phyloP scores from a whole-genome alignment of 2,888 invertebrate species.

The Unio delphinus region DNA sequence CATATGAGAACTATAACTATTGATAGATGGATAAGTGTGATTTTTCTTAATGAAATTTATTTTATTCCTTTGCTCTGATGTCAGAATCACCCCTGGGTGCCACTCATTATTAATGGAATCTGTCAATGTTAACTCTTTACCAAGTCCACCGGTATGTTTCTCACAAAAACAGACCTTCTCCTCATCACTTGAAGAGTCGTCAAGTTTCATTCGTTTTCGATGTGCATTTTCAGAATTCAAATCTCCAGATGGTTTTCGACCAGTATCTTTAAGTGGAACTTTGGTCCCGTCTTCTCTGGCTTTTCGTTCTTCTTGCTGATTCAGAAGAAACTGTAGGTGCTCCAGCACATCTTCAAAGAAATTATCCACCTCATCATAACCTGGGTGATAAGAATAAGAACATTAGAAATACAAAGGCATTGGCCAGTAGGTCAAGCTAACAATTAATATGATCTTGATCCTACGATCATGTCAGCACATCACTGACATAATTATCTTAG shows the following conservation, averaged over 20 bases:
- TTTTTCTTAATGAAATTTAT: too few species aligned
- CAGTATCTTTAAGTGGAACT: conserved; percentile 18
- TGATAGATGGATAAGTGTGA: too few species aligned
- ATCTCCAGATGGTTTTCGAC: conserved; percentile 29
- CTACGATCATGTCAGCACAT: background rate
- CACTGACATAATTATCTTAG: background rate
- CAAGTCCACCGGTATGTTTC: too few species aligned
- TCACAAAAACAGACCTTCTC: too few species aligned
- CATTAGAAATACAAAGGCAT: too few species aligned
- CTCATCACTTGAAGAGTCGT: background rate
- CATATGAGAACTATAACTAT: too few species aligned
- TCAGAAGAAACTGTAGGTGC: conserved; percentile 43
- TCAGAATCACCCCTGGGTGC: too few species aligned
- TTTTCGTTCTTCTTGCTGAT: conserved; percentile 37
- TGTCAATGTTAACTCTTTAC: too few species aligned
- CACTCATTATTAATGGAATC: too few species aligned
- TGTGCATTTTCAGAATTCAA: conserved; percentile 20
- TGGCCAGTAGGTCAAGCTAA: too few species aligned
- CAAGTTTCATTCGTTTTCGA: background rate
- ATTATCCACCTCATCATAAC: conserved; percentile 59
- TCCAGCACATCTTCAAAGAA: conserved; percentile 54
- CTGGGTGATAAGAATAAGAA: conserved; percentile 23
- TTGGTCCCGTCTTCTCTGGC: background rate
- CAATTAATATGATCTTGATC: background rate
- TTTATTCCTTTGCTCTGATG: too few species aligned